A percentile compares a stretch with the other conserved stretches of the same genome.
phyloP scores from a whole-genome alignment of 2,888 invertebrate genomes.

The Incurvaria masculella region DNA sequence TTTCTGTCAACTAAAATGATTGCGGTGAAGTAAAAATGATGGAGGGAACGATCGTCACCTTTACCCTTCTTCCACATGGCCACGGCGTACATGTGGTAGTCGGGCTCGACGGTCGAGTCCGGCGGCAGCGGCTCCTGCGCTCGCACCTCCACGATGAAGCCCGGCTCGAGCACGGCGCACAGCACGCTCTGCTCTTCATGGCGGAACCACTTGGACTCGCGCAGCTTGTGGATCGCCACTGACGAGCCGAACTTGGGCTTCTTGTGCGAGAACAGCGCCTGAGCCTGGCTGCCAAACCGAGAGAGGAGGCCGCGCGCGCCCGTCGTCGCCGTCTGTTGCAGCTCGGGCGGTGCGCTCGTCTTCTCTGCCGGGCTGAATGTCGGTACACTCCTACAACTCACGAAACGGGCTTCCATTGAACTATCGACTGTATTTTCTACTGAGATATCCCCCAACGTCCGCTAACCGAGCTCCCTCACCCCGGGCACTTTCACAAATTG shows the following conservation, averaged over 20 bases:
- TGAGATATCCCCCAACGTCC: slow-evolving; percentile 28
- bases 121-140: slow-evolving; percentile 48
- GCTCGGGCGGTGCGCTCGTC: slow-evolving; percentile 42
- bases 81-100: slow-evolving; percentile 63
- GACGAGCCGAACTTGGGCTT: slow-evolving; percentile 60
- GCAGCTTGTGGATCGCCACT: slow-evolving; percentile 66
- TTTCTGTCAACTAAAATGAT: too few relatives aligned
- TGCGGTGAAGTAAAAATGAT: too few relatives aligned
- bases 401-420: slow-evolving; percentile 59
- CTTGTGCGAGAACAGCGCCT: slow-evolving; percentile 51
- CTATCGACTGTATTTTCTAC: slow-evolving; percentile 34
- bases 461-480: slow-evolving; percentile 18
- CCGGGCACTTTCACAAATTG: too few relatives aligned
- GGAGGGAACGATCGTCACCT: slow-evolving; percentile 58
- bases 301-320: slow-evolving; percentile 52
- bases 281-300: slow-evolving; percentile 54
- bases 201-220: slow-evolving; percentile 73
- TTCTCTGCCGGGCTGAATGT: slow-evolving; percentile 56
- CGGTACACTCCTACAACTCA: slow-evolving; percentile 54
- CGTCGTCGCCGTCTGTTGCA: too few relatives aligned
- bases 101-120: slow-evolving; percentile 45
- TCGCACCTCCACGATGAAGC: slow-evolving; percentile 66
- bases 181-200: slow-evolving; percentile 68
- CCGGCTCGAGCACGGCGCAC: slow-evolving; percentile 68
- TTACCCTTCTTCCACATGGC: slow-evolving; percentile 70